Conservation (phyloP, 2,888 invertebrate species). For the Scaptodrosophila latifasciaeformis region DNA sequence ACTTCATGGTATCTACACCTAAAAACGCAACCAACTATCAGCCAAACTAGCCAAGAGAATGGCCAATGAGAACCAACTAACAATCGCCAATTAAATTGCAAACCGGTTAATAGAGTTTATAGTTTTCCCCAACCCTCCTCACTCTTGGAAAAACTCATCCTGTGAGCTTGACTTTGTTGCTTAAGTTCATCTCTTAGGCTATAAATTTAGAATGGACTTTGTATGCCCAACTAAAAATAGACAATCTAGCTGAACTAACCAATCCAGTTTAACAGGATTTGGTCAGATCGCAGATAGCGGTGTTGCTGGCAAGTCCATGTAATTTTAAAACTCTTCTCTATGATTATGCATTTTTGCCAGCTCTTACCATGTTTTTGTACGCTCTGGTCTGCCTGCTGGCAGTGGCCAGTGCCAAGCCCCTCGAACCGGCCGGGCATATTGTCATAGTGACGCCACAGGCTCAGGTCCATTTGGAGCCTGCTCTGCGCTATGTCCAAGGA, state of each 20-base stretch:
- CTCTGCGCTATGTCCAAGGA: slow-evolving; percentile 69
- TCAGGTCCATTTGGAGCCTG: slow-evolving; percentile 71
- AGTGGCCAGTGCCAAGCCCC: slow-evolving; percentile 55
- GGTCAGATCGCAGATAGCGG: background rate
- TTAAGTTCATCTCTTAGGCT: slow-evolving; percentile 1
- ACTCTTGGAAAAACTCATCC: no score
- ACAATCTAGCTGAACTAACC: slow-evolving; percentile 12
- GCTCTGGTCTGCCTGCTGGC: slow-evolving; percentile 59
- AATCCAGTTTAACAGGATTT: slow-evolving; percentile 38
- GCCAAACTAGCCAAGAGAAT: no score
- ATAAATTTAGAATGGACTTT: slow-evolving; percentile 66
- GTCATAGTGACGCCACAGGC: slow-evolving; percentile 74
- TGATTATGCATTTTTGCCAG: background rate
- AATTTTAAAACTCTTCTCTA: no score
- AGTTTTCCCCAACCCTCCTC: background rate
- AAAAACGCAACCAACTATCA: slow-evolving; percentile 20
- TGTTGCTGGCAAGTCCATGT: no score
- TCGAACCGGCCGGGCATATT: slow-evolving; percentile 63
- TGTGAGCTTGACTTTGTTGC: no score
- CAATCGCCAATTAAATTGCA: slow-evolving; percentile 51
- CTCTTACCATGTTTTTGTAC: slow-evolving; percentile 52
- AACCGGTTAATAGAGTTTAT: slow-evolving; percentile 50
- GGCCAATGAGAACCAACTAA: no score
- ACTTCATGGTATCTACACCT: slow-evolving; percentile 52
- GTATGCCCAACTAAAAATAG: slow-evolving; percentile 52